Evolutionary conservation across 2,113 vertebrate species (phyloP).

Genomic region (Mustela nigripes): DNA sequence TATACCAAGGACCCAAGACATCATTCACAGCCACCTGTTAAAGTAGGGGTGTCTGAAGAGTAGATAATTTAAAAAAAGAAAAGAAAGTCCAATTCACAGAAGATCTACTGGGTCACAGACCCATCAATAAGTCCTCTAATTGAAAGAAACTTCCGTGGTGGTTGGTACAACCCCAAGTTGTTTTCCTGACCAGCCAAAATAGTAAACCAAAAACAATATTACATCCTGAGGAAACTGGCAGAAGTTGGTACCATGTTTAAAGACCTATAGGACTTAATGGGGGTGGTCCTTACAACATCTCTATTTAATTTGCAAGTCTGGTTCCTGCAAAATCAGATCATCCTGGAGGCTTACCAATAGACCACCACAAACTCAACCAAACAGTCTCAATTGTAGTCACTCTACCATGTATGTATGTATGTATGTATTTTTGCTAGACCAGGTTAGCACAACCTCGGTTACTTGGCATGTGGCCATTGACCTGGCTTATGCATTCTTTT

Average conservation of each 20-base stretch:
- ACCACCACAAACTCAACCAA: neutral
- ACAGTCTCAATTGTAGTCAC: neutral
- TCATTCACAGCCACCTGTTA: neutral
- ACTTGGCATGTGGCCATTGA: neutral
- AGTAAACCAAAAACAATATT: conserved; percentile 16
- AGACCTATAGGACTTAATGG: neutral
- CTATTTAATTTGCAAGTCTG: neutral
- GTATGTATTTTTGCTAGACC: neutral
- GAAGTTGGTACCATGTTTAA: neutral
- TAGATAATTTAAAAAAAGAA: neutral
- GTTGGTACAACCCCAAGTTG: neutral
- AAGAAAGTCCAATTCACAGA: neutral
- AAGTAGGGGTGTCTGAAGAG: neutral
- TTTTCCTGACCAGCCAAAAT: neutral
- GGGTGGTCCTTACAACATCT: neutral
- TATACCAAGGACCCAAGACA: neutral
- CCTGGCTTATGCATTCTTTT: neutral
- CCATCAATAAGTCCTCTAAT: neutral
- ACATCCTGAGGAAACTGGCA: neutral
- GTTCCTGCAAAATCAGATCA: neutral
- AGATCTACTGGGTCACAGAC: neutral
- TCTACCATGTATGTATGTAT: neutral
- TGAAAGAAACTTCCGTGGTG: neutral
- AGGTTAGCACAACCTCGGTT: neutral
- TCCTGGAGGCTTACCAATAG: neutral